phyloP scores from a whole-genome alignment of 2,797 vertebrate genomes.

The Crax fasciolata region DNA sequence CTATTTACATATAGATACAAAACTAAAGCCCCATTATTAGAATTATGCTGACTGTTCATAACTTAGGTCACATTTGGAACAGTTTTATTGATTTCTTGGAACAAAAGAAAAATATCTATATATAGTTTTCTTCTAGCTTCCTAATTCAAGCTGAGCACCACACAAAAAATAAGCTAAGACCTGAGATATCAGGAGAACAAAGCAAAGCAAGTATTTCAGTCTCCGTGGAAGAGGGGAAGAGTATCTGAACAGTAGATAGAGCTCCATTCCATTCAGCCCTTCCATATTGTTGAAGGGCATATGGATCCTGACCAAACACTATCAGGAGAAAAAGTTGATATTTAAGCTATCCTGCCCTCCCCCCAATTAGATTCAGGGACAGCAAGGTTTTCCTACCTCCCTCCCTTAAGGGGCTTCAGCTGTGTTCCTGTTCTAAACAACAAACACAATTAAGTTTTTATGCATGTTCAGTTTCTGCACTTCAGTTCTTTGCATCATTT shows the following conservation, averaged over 20 bases:
- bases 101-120: not conserved
- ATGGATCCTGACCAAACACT: not conserved
- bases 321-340: not conserved
- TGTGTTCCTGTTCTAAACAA: not conserved
- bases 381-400: not conserved
- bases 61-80: not conserved
- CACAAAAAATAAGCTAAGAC: not conserved
- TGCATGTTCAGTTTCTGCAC: not conserved
- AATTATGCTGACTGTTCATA: not conserved
- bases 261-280: not conserved
- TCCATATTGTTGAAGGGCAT: not conserved
- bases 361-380: not conserved
- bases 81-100: no score
- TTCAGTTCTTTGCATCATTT: not conserved
- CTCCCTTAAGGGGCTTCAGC: not conserved
- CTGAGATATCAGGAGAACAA: not conserved
- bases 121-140: not conserved
- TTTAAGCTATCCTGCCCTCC: not conserved
- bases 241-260: not conserved
- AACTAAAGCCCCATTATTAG: not conserved
- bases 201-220: not conserved
- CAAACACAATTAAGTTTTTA: not conserved
- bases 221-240: not conserved
- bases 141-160: not conserved
- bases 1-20: not conserved